Evolutionary conservation across 2,113 vertebrate species (phyloP), one percentile per base, ranked within the genome.

Genomic region (Triplophysa rosa): DNA sequence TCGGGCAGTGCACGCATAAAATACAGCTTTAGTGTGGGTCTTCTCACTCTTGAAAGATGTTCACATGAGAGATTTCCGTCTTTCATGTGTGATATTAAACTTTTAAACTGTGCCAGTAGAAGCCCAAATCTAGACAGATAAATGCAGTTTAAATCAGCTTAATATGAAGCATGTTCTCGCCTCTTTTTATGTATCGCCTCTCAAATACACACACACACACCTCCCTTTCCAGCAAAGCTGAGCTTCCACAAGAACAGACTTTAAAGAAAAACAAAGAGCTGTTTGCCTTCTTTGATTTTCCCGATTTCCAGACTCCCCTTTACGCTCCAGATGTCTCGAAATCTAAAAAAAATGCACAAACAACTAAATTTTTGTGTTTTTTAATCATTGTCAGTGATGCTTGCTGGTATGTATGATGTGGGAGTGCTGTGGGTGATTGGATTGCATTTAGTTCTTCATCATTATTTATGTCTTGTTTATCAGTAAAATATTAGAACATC

Each of bases 51-150:
- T 49, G 59, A 45, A 54, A 23, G 78, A 79, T 67, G 59, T 69
- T 37, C 37, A 52, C 54, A 40, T 58, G 42, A 63, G 23, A 79
- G 67, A 21, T 42, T 3, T 24, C 47, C 56, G 76, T 62, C 21
- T 49, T 64, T 79, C 61, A 76, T 78, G 37, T 65, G 69, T 37
- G 37, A 56, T 70, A 61, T 63, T 52, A 70, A 71, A 42, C 73
- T 68, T 68, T 65, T 45, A 83, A 80, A 81, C 63, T 40, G 42
- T 56, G 62, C 73, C 4, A 77, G 4, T 19, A 56, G n/a, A 1
- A 56, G 40, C 52, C 37, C 1, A 26, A 40, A 61, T 52, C 7
- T 26, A 24, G 62, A 67, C 29, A 47, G 69, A 67, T 67, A 56
- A 47, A 58, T 47, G 40, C 33, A 21, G 40, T 67, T 70, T 58